Base-by-base conservation (phyloP, 2,797 vertebrate species). In the Sciurus vulgaris region DNA sequence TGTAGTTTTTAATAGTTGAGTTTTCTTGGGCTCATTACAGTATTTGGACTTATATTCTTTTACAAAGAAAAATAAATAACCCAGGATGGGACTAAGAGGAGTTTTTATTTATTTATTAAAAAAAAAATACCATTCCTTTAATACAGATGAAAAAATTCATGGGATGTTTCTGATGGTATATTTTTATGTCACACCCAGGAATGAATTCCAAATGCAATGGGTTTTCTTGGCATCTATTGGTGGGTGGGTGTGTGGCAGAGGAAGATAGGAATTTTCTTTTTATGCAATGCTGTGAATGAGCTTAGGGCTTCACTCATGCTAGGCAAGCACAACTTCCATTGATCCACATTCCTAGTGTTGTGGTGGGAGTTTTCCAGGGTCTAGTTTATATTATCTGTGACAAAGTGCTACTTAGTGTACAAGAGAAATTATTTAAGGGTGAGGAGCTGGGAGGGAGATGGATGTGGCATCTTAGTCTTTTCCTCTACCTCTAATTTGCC, bases 111-210 rank as follows among this genome's bases (percentile, higher is more conserved):
- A 56, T 22, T 56, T 56, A 78, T n/a, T 3, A 3, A 38, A 4
- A 9, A 51, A 69, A 61, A 28, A 89, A 15, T 81, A 87, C 24
- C 24, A 79, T 84, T 83, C 38, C 13, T 24, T 96, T 78, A 86
- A 38, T 38, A 73, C 33, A 92, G 26, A 86, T 91, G 78, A 73
- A 44, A 69, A 73, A 61, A 35, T 76, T 90, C 79, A 86, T 15
- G 22, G 28, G 12, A 44, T 94, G 7, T 92, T 61, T 95, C 59
- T 84, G 65, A 63, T 38, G 85, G 63, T 24, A 28, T 73, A 56
- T 65, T 94, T 85, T 79, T 49, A 33, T 74, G 74, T 51, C 56
- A 65, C 18, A 11, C 28, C n/a, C 56, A 86, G 74, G 49, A 93
- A 35, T 56, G n/a, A 26, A 83, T 49, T 86, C 20, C 35, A 70